phyloP scores from a whole-genome alignment of 2,888 invertebrate species.

The Ennomos quercinarius region DNA sequence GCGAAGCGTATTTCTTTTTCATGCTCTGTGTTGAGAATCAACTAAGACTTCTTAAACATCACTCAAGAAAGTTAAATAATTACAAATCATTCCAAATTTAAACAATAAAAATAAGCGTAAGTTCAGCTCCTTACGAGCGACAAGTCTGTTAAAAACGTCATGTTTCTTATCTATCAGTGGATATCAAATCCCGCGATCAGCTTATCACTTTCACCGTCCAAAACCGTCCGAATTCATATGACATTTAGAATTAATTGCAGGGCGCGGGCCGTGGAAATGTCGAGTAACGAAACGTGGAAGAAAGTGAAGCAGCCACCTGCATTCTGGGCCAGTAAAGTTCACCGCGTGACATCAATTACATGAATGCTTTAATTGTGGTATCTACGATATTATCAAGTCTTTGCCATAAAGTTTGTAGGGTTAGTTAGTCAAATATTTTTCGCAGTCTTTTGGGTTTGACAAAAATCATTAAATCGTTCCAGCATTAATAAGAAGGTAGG shows the following conservation, averaged over 20 bases:
- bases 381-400: constrained; percentile 8
- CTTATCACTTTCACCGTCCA: constrained; percentile 38
- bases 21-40: too few relatives aligned
- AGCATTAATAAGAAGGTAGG: too few relatives aligned
- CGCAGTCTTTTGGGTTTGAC: not conserved
- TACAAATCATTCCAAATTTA: too few relatives aligned
- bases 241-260: constrained; percentile 80
- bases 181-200: constrained; percentile 39
- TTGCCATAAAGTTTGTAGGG: constrained; percentile 1
- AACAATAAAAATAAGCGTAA: not conserved
- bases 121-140: not conserved
- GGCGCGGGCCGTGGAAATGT: constrained; percentile 70
- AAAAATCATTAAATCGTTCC: too few relatives aligned
- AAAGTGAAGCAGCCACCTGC: constrained; percentile 55
- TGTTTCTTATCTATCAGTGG: too few relatives aligned
- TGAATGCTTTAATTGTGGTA: constrained; percentile 24
- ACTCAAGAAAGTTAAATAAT: too few relatives aligned
- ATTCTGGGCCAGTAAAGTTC: constrained; percentile 41
- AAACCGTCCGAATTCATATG: constrained; percentile 64
- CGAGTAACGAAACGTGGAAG: constrained; percentile 59
- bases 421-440: not conserved
- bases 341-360: constrained; percentile 31
- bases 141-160: too few relatives aligned
- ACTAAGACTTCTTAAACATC: too few relatives aligned
- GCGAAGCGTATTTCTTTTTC: too few relatives aligned